Percentiles rank a stretch among this genome's conserved stretches.
phyloP scores from a whole-genome alignment of 2,888 invertebrate genomes.

The Rotaria macrura region DNA sequence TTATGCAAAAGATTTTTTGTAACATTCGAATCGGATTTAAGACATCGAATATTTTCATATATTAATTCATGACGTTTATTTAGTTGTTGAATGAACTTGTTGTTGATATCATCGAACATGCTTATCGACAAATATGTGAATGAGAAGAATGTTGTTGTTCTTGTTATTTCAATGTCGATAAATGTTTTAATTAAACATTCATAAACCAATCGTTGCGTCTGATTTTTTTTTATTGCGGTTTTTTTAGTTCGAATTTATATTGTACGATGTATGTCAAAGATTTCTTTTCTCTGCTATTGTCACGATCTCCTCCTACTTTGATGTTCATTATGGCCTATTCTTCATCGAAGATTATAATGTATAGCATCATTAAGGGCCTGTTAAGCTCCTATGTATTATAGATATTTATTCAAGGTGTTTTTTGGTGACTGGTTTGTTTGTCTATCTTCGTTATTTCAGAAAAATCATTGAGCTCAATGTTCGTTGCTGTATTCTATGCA shows the following conservation, averaged over 20 bases:
- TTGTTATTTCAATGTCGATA: not conserved
- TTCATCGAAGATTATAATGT: not conserved
- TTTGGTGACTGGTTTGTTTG: not conserved
- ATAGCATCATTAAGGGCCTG: not conserved
- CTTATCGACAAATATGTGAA: not conserved
- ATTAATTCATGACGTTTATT: not conserved
- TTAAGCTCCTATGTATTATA: not conserved
- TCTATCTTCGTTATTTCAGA: not conserved
- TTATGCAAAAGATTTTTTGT: not conserved
- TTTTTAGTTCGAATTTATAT: too few relatives aligned
- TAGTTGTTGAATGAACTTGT: not conserved
- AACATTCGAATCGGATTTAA: not conserved
- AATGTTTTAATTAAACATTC: not conserved
- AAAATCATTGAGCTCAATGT: not conserved
- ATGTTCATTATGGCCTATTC: not conserved
- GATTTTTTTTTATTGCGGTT: not conserved
- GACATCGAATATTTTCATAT: not conserved
- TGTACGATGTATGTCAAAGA: too few relatives aligned
- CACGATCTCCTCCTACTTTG: not conserved
- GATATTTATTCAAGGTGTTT: not conserved
- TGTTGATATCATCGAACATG: not conserved
- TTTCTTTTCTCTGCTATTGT: not conserved
- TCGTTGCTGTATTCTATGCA: not conserved
- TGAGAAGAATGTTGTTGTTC: too few relatives aligned
- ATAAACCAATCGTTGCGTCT: not conserved